Conservation (phyloP, 2,888 invertebrate species). For the Erebia aethiops region DNA sequence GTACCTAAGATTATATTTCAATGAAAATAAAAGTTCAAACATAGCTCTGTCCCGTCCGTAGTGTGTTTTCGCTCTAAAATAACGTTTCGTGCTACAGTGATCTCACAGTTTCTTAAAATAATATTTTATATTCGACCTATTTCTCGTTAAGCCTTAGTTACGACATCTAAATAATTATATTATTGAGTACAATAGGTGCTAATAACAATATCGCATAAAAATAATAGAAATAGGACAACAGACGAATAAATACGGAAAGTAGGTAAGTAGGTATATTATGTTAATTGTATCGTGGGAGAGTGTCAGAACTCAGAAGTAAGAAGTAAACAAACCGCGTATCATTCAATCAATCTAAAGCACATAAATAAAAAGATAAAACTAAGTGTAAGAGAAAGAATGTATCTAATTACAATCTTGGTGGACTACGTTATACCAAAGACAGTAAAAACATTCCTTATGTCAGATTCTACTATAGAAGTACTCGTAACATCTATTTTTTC, state of each 20-base stretch:
- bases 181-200: background rate
- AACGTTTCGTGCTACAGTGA: background rate
- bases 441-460: background rate
- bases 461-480: too few relatives aligned
- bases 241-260: slow-evolving; percentile 11
- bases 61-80: background rate
- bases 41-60: too few relatives aligned
- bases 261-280: background rate
- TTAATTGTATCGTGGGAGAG: slow-evolving; percentile 1
- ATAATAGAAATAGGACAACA: slow-evolving; percentile 14
- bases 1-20: too few relatives aligned
- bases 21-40: too few relatives aligned
- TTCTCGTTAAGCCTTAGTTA: background rate
- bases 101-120: background rate
- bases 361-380: slow-evolving; percentile 9
- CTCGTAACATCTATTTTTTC: too few relatives aligned
- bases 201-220: slow-evolving; percentile 4
- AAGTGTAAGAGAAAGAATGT: background rate
- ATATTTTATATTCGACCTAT: background rate
- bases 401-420: background rate
- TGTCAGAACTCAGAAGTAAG: background rate
- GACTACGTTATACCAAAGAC: background rate
- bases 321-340: slow-evolving; percentile 6
- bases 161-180: slow-evolving; percentile 1
- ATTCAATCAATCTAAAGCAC: slow-evolving; percentile 11